phyloP scores from a whole-genome alignment of 2,797 vertebrate genomes.

The Manis pentadactyla region DNA sequence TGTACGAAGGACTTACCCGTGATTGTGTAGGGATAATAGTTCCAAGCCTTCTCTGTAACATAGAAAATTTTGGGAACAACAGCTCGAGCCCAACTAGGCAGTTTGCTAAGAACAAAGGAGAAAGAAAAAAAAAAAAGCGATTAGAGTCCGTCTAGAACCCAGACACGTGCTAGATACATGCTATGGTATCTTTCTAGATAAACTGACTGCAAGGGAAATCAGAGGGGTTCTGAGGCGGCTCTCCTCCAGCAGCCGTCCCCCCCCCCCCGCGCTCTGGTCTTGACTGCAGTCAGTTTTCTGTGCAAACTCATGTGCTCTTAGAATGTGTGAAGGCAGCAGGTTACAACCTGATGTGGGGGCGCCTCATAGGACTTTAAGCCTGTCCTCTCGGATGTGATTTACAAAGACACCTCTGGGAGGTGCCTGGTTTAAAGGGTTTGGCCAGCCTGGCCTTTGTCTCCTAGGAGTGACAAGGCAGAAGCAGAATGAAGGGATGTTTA shows the following conservation, averaged over 20 bases:
- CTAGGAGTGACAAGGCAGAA: neutral
- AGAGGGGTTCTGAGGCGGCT: neutral
- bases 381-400: neutral
- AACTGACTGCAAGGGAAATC: neutral
- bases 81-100: slow-evolving; percentile 97
- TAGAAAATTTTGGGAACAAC: slow-evolving; percentile 99
- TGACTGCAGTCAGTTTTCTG: neutral
- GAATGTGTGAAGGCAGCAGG: neutral
- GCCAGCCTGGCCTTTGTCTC: neutral
- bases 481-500: neutral
- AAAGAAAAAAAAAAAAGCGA: neutral
- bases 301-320: neutral
- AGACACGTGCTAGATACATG: too few relatives aligned
- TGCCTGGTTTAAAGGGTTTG: neutral
- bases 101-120: slow-evolving; percentile 91
- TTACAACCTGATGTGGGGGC: neutral
- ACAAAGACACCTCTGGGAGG: neutral
- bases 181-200: neutral
- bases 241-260: neutral
- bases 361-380: neutral
- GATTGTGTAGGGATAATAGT: slow-evolving; percentile 98
- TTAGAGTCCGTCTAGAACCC: slow-evolving; percentile 33
- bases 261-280: neutral
- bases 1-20: slow-evolving; percentile 90
- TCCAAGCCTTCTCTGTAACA: slow-evolving; percentile 98